Base-by-base conservation (phyloP, 2,888 invertebrate genomes). In the Hermaeophaga mercurialis region DNA sequence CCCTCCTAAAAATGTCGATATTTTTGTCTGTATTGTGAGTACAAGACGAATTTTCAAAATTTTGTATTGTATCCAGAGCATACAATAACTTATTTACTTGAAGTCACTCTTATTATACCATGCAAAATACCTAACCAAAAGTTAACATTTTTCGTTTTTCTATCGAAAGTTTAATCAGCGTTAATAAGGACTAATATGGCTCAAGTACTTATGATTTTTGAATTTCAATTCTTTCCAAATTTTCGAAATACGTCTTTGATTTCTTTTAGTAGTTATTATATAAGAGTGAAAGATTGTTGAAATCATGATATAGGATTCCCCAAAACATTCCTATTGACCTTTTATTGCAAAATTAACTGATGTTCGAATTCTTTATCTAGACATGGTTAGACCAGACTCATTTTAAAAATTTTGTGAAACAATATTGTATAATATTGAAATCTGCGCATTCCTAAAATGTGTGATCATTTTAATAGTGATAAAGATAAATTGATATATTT, bases 231-330 rank as follows among this genome's bases (percentile, higher is more conserved):
- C n/a, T n/a, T n/a, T n/a, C n/a, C n/a, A n/a, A n/a, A 31, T n/a
- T 6, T 45, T 31, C 6, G 17, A 45, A 24, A 45, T 17, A 28
- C 44, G 26, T 45, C 18, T 45, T 31, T 14, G 11, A 28, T 17
- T 28, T 14, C 2, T n/a, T 45, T n/a, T 11, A 17, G 18, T 45
- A 45, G 44, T 45, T 45, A 45, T 45, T 45, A 45, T 45, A 45
- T 45, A 45, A 45, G 28, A 5, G 14, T 14, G 11, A 1, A 22
- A 7, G 7, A 22, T 22, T 7, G 4, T 22, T 22, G 7, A 22
- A 4, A 22, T 22, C n/a, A n/a, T n/a, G n/a, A n/a, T n/a, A n/a
- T n/a, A n/a, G n/a, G n/a, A n/a, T n/a, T n/a, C n/a, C n/a, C n/a
- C n/a, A n/a, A n/a, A n/a, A n/a, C n/a, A n/a, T n/a, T n/a, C n/a